phyloP scores from a whole-genome alignment of 2,113 vertebrate genomes.

The Cephalopterus ornatus region DNA sequence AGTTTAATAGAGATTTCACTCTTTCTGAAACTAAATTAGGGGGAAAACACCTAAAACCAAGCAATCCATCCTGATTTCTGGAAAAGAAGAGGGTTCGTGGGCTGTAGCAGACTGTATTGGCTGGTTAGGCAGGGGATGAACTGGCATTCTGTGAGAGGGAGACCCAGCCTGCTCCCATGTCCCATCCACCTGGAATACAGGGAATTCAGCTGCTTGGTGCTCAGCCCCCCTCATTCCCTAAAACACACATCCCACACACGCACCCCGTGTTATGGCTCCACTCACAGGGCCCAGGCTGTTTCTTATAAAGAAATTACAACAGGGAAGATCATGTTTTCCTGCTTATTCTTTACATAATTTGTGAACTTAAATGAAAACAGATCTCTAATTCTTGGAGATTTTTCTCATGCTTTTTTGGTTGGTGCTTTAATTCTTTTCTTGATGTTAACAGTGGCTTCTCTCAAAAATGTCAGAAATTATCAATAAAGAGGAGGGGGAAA shows the following conservation, averaged over 20 bases:
- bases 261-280: fast-evolving
- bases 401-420: neutral
- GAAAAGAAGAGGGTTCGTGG: neutral
- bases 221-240: neutral
- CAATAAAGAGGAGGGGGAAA: neutral
- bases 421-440: neutral
- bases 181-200: neutral
- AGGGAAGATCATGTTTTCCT: neutral
- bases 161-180: neutral
- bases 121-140: neutral
- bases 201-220: neutral
- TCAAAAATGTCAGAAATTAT: neutral
- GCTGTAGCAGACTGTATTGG: fast-evolving
- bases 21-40: neutral
- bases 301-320: neutral
- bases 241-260: neutral
- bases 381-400: neutral
- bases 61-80: neutral
- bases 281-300: neutral
- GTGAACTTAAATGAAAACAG: neutral
- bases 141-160: neutral
- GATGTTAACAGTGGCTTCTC: neutral
- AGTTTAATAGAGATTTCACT: neutral
- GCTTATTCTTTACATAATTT: neutral
- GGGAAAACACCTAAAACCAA: neutral